A percentile compares a stretch with the other conserved stretches of the same genome.
Conservation (phyloP, 2,888 invertebrate species). For the Chymomyza fuscimana region DNA sequence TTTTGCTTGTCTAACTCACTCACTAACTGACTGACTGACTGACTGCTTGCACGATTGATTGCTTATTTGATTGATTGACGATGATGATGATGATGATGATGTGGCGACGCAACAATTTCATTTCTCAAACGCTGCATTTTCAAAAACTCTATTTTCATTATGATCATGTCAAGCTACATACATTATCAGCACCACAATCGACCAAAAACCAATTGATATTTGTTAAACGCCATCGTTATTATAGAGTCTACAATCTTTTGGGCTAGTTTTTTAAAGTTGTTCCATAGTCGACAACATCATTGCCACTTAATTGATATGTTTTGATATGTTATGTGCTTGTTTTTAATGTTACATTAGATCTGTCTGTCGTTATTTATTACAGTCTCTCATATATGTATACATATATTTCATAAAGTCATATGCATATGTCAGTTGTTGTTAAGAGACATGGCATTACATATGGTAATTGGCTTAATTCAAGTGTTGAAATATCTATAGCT, state of each 20-base stretch:
- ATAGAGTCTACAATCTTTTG: neutral
- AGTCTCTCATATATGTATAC: neutral
- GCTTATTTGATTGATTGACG: slow-evolving; percentile 33
- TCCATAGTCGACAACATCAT: neutral
- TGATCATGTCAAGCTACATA: slow-evolving; percentile 34
- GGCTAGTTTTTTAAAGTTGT: neutral
- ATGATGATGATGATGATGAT: slow-evolving; percentile 30
- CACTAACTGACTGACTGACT: slow-evolving; percentile 35
- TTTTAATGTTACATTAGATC: neutral
- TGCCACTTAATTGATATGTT: neutral
- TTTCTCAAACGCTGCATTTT: neutral
- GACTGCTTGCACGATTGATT: slow-evolving; percentile 16
- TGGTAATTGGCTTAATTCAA: neutral
- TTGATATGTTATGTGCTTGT: neutral
- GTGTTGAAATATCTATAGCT: neutral
- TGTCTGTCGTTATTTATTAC: neutral
- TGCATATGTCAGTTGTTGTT: neutral
- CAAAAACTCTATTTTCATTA: neutral
- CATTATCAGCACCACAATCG: slow-evolving; percentile 24
- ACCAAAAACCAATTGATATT: slow-evolving; percentile 1
- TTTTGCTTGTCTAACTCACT: slow-evolving; percentile 48
- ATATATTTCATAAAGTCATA: neutral
- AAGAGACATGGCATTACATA: neutral
- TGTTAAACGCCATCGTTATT: slow-evolving; percentile 7
- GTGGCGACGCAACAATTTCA: neutral